Base-by-base conservation (phyloP, 2,888 invertebrate genomes). In the Adineta ricciae region DNA sequence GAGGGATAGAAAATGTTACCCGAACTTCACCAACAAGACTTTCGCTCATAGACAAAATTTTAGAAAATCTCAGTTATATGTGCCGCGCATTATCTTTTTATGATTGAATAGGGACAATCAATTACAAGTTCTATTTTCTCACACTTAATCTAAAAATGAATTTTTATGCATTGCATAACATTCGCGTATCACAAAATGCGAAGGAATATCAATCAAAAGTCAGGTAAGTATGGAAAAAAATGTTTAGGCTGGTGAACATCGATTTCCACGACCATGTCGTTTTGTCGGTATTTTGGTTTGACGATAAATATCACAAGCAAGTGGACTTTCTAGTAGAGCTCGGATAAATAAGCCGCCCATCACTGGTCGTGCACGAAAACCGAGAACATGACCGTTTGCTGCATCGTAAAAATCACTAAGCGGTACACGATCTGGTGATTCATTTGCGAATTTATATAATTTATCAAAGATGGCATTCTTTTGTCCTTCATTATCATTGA, bases 271-370 rank as follows among this genome's bases (percentile, higher is more conserved):
- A 32, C 64, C 64, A 32, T 64, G 64, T 32, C 78, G 41, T 78
- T 24, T 24, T 2, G n/a, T 2, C 1, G 78, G 41, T 8, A 2
- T 24, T 38, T 9, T 78, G 3, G 41, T 24, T 78, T 78, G 0
- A 78, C 1, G 21, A 41, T 64, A 64, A 64, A 64, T 41, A 21
- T 78, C 11, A 1, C 24, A 21, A 24, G 24, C 3, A 41, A 78
- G 38, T 41, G 78, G 78, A 41, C n/a, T 78, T 41, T 78, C 78
- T 78, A 78, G 41, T 78, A 78, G n/a, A 2, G n/a, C 78, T 78
- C 41, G 21, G 41, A 41, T 32, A 24, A 78, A 78, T 11, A 78
- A 14, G 24, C 78, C 78, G n/a, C 41, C 78, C 41, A 78, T 41
- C 24, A 41, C 78, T 78, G 41, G 38, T n/a, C 41, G 78, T 11